Evolutionary conservation across 2,888 invertebrate genomes (phyloP).

Genomic region (Callyntrura guangdongensis): DNA sequence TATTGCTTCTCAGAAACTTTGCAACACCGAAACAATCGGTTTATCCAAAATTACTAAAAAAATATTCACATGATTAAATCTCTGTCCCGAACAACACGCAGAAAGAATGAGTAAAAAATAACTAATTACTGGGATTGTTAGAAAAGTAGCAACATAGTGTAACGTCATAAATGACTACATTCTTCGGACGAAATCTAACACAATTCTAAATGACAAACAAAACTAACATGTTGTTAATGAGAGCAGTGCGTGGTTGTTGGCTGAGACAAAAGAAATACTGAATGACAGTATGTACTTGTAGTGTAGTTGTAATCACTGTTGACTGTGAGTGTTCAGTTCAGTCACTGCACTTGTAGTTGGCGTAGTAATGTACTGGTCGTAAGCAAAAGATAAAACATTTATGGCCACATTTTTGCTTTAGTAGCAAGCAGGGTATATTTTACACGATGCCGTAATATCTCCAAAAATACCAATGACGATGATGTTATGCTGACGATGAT

Average conservation of each 20-base stretch:
- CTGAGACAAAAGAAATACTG: not conserved
- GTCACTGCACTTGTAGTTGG: not conserved
- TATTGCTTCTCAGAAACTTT: too few relatives aligned
- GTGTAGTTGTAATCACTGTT: not conserved
- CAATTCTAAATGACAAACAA: not conserved
- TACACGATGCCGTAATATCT: slow-evolving; percentile 17
- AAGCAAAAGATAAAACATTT: not conserved
- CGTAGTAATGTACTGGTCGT: not conserved
- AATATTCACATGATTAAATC: too few relatives aligned
- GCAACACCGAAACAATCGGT: too few relatives aligned
- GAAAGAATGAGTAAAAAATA: too few relatives aligned
- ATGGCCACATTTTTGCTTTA: slow-evolving; percentile 19
- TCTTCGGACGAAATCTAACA: too few relatives aligned
- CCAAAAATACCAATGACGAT: slow-evolving; percentile 45
- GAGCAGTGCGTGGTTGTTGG: not conserved
- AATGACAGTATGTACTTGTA: too few relatives aligned
- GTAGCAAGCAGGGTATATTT: not conserved
- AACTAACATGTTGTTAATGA: not conserved
- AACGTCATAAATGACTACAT: too few relatives aligned
- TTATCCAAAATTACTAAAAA: too few relatives aligned
- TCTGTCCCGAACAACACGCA: too few relatives aligned
- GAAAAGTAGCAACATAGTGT: too few relatives aligned
- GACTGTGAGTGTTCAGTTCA: not conserved
- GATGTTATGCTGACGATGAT: not conserved
- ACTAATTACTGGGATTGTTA: too few relatives aligned